Percentiles rank a stretch among this genome's conserved stretches.
Conservation (phyloP, 2,888 invertebrate genomes). For the Pristionchus entomophagus region DNA sequence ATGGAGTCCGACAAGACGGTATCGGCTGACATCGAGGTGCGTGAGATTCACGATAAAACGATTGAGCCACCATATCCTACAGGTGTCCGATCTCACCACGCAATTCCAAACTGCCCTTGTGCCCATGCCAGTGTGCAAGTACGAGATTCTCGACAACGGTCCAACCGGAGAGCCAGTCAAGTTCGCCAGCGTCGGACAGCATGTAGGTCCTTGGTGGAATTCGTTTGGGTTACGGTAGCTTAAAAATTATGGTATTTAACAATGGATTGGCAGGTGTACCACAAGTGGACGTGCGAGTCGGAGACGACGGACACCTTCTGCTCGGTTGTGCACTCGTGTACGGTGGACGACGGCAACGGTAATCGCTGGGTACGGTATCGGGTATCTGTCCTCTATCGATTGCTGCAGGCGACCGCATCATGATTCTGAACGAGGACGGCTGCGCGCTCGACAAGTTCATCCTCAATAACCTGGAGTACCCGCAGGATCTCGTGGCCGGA, state of each 20-base stretch:
- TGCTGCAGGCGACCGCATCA: constrained; percentile 37
- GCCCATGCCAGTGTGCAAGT: constrained; percentile 75
- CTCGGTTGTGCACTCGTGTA: constrained; percentile 75
- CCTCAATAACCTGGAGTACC: constrained; percentile 75
- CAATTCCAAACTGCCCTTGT: constrained; percentile 72
- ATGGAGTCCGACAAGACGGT: constrained; percentile 74
- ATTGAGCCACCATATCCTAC: background rate
- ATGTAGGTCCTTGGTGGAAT: background rate
- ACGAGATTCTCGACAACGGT: constrained; percentile 75
- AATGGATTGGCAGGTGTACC: constrained; percentile 63
- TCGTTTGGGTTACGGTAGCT: background rate
- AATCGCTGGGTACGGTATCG: constrained; percentile 46
- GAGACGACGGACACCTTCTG: constrained; percentile 75
- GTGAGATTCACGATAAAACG: background rate
- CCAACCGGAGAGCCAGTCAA: constrained; percentile 74
- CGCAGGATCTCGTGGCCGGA: constrained; percentile 75
- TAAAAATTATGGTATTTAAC: background rate
- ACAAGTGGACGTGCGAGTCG: constrained; percentile 76
- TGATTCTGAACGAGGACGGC: constrained; percentile 55
- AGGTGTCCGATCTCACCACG: constrained; percentile 75
- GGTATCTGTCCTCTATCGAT: constrained; percentile 7
- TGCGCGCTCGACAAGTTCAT: constrained; percentile 75
- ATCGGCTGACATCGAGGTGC: constrained; percentile 66
- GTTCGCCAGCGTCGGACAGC: constrained; percentile 75
- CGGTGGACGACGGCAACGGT: constrained; percentile 75